Base-by-base conservation (phyloP, 2,113 vertebrate genomes). In the Hippocampus guttulatus region DNA sequence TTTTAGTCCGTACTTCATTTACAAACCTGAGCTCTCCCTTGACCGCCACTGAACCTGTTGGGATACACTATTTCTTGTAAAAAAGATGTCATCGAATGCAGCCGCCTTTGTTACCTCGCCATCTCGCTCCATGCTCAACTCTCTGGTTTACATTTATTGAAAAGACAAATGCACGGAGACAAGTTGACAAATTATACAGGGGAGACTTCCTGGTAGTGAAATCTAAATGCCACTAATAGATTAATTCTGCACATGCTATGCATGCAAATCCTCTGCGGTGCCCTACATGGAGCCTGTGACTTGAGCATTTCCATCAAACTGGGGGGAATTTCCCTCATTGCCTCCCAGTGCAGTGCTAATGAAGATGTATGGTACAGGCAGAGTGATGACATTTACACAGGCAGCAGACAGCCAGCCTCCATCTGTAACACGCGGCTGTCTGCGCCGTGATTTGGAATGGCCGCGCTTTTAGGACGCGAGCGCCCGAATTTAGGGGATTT, bases 301-400 rank as follows among this genome's bases (percentile, higher is more conserved):
- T 78, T 69, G 65, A 76, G 81, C 61, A 75, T 83, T 75, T 73
- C 76, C 69, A 76, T 81, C 80, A 80, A 82, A 83, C 77, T 58
- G 75, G 57, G 33, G 75, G 61, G 55, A 80, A 84, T 81, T 85
- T 88, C 75, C 83, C 83, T 72, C 9, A 75, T 77, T 80, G 80
- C 75, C 77, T 73, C 72, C 85, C 85, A 75, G 66, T 21, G 64
- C 76, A 25, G 41, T 67, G 33, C 71, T 87, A 87, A 88, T 88
- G 88, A 89, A 88, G 87, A 89, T 73, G 63, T 78, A 88, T 85
- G 63, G 68, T 11, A 10, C 81, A 89, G 84, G 88, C 87, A 76
- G 47, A 71, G 70, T 60, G 70, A 78, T 85, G 85, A 87, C 82
- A 86, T 80, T 85, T 86, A 75, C 74, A 79, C 45, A 77, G 66